Percentiles rank a stretch among this genome's conserved stretches.
phyloP scores from a whole-genome alignment of 2,797 vertebrate species.

The Setipinna tenuifilis region DNA sequence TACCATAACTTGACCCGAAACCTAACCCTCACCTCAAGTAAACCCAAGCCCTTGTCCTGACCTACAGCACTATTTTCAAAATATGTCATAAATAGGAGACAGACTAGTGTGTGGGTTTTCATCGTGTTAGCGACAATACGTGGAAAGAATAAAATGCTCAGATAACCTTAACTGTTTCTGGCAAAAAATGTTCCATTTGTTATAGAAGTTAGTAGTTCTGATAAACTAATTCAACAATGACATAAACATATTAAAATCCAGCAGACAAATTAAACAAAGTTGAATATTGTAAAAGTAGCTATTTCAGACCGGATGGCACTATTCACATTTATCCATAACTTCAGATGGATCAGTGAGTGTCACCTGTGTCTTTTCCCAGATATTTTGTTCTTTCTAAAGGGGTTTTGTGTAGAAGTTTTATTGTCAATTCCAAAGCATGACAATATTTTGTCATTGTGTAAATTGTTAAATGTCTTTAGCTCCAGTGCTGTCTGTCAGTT shows the following conservation, averaged over 20 bases:
- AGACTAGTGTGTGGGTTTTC: neutral
- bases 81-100: neutral
- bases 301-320: too few relatives aligned
- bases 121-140: neutral
- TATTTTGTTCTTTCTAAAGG: neutral
- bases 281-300: too few relatives aligned
- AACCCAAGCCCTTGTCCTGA: neutral
- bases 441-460: neutral
- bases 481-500: neutral
- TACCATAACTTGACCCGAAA: constrained; percentile 1
- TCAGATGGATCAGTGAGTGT: neutral
- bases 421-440: neutral
- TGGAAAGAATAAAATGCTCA: neutral
- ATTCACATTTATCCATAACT: neutral
- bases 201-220: too few relatives aligned
- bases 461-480: neutral
- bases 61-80: neutral
- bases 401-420: neutral
- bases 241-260: too few relatives aligned
- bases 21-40: neutral
- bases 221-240: too few relatives aligned
- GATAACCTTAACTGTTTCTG: neutral
- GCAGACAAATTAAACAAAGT: too few relatives aligned
- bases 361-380: neutral
- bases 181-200: too few relatives aligned